Percentiles rank a stretch among this genome's conserved stretches.
These are phyloP conservation scores for Caenorhabditis macrosperma DNA, from an alignment of 2,888 invertebrate genomes.

Conservation along the genomic window DNA sequence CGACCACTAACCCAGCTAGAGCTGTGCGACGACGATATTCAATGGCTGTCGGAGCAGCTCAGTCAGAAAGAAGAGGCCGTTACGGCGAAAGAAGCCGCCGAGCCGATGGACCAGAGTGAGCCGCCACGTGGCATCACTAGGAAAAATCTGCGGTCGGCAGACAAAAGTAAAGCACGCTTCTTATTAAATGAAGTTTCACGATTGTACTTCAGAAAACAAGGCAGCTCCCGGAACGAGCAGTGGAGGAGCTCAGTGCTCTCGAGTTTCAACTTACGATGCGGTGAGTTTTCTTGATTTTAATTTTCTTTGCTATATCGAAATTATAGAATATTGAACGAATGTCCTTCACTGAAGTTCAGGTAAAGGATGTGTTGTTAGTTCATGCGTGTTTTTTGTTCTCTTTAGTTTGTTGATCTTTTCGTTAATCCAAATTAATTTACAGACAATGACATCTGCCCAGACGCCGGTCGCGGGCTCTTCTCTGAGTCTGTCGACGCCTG, in stretches of 20 bases:
- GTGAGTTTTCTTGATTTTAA: neutral
- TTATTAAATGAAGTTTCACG: neutral
- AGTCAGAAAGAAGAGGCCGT: neutral
- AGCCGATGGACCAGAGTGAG: slow-evolving; percentile 46
- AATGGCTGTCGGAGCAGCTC: slow-evolving; percentile 27
- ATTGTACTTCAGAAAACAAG: neutral
- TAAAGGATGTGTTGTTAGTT: neutral
- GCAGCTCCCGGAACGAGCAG: slow-evolving; percentile 14
- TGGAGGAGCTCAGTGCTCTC: neutral
- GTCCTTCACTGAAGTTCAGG: slow-evolving; percentile 16
- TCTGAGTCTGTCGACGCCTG: slow-evolving; percentile 36
- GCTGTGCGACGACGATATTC: slow-evolving; percentile 50
- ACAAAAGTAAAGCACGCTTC: slow-evolving; percentile 2
- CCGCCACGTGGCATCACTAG: slow-evolving; percentile 25
- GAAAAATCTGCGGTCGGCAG: slow-evolving; percentile 24
- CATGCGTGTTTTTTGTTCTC: neutral
- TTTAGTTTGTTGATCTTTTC: neutral
- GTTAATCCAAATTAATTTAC: neutral
- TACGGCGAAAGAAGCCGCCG: slow-evolving; percentile 9
- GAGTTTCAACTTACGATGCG: slow-evolving; percentile 2
- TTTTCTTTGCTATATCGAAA: neutral
- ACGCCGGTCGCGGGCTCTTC: slow-evolving; percentile 23
- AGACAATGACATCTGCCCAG: slow-evolving; percentile 11
- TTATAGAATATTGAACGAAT: neutral
- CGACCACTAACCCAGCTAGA: slow-evolving; percentile 51